phyloP scores from a whole-genome alignment of 2,113 vertebrate species.

The Antigone vipio region DNA sequence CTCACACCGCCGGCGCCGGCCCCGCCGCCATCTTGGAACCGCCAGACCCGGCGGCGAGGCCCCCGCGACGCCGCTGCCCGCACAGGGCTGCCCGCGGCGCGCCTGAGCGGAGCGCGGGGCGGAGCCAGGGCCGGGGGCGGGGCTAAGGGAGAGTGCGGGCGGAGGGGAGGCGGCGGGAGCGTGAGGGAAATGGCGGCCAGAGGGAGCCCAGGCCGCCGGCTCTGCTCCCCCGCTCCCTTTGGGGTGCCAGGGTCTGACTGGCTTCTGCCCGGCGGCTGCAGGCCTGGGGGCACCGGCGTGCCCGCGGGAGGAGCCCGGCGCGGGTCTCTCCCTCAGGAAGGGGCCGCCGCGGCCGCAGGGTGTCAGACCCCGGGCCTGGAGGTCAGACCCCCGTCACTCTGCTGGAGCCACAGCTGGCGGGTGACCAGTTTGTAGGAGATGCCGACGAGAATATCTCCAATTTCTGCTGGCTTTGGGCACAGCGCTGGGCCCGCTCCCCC shows the following conservation, averaged over 20 bases:
- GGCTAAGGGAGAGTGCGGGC: no score
- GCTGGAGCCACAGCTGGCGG: neutral
- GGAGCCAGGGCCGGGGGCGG: neutral
- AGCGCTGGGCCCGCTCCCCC: neutral
- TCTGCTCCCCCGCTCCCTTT: no score
- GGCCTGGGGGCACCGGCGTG: neutral
- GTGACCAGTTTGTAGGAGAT: no score
- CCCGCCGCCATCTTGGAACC: slow-evolving; percentile 28
- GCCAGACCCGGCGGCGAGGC: neutral
- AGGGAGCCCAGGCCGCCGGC: no score
- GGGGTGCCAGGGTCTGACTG: rapidly evolving
- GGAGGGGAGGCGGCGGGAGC: no score
- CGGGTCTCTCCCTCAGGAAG: neutral
- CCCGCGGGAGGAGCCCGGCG: no score
- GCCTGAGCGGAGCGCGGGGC: slow-evolving; percentile 29
- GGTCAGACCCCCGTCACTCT: rapidly evolving
- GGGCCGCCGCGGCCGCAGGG: no score
- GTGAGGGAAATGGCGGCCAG: no score
- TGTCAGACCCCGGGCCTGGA: neutral
- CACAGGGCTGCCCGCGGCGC: slow-evolving; percentile 47
- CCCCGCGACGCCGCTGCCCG: slow-evolving; percentile 45
- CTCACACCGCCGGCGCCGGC: neutral
- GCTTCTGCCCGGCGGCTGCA: no score
- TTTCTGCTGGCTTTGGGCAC: neutral
- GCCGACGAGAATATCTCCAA: neutral